phyloP scores from a whole-genome alignment of 2,888 invertebrate species.

The Tridacna crocea region DNA sequence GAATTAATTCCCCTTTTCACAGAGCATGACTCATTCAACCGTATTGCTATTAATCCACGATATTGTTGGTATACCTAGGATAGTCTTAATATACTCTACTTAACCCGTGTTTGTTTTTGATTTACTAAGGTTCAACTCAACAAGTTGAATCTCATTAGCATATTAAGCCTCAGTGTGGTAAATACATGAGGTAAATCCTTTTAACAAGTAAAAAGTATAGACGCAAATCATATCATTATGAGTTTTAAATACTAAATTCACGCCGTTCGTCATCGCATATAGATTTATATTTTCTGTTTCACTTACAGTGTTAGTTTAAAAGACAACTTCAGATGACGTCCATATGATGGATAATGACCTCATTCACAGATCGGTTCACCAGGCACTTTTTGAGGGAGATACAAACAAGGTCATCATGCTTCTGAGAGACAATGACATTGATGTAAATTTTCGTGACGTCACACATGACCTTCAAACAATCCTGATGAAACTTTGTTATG shows the following conservation, averaged over 20 bases:
- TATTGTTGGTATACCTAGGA: too few species aligned
- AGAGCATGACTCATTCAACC: too few species aligned
- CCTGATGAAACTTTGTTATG: conserved; percentile 74
- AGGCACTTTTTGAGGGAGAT: conserved; percentile 58
- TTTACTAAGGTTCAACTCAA: too few species aligned
- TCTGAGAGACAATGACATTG: conserved; percentile 61
- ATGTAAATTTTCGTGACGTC: conserved; percentile 72
- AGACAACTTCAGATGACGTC: not conserved
- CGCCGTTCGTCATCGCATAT: not conserved
- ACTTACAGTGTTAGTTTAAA: not conserved
- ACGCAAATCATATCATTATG: not conserved
- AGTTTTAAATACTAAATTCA: not conserved
- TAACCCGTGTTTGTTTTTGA: too few species aligned
- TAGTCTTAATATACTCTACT: too few species aligned
- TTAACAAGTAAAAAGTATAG: too few species aligned
- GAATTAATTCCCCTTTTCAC: too few species aligned
- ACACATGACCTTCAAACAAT: conserved; percentile 74
- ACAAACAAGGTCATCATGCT: conserved; percentile 46
- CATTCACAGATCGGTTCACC: conserved; percentile 32
- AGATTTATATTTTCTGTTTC: not conserved
- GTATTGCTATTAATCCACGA: too few species aligned
- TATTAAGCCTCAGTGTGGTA: too few species aligned
- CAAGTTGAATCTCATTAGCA: too few species aligned
- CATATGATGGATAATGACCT: conserved; percentile 42
- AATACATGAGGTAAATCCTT: too few species aligned